Conservation (phyloP, 2,797 vertebrate genomes). For the Xenops minutus region DNA sequence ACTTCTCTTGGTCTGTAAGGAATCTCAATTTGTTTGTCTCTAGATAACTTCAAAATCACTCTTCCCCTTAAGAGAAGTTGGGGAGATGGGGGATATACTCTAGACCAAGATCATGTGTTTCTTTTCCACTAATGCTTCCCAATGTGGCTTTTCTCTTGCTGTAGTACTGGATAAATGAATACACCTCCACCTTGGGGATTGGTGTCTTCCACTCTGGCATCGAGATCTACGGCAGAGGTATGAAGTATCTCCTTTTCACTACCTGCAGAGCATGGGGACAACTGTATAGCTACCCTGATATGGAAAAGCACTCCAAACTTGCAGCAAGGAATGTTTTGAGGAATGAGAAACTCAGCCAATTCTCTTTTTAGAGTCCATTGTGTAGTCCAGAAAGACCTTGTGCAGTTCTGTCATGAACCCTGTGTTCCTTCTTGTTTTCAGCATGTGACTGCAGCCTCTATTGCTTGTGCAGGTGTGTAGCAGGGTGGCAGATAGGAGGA, state of each 20-base stretch:
- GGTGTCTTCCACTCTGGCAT: constrained; percentile 97
- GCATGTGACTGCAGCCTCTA: neutral
- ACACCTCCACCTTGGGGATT: constrained; percentile 93
- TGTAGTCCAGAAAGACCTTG: neutral
- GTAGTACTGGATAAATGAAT: constrained; percentile 97
- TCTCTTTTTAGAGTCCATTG: neutral
- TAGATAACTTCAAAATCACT: neutral
- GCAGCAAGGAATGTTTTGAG: neutral
- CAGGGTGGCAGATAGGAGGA: neutral
- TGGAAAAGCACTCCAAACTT: neutral
- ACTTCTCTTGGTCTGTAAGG: neutral
- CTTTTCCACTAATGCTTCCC: constrained; percentile 41
- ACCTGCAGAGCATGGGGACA: neutral
- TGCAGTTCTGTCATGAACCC: neutral
- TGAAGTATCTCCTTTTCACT: constrained; percentile 30
- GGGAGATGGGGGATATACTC: neutral
- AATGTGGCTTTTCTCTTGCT: constrained; percentile 37
- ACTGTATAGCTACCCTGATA: neutral
- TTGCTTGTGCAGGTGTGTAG: neutral
- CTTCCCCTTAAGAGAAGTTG: neutral
- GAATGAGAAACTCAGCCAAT: neutral
- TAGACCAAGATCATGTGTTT: neutral
- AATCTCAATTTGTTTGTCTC: neutral
- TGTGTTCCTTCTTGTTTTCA: neutral
- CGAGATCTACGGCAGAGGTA: constrained; percentile 94